Conservation (phyloP, 2,113 vertebrate genomes). For the Grantiella picta region DNA sequence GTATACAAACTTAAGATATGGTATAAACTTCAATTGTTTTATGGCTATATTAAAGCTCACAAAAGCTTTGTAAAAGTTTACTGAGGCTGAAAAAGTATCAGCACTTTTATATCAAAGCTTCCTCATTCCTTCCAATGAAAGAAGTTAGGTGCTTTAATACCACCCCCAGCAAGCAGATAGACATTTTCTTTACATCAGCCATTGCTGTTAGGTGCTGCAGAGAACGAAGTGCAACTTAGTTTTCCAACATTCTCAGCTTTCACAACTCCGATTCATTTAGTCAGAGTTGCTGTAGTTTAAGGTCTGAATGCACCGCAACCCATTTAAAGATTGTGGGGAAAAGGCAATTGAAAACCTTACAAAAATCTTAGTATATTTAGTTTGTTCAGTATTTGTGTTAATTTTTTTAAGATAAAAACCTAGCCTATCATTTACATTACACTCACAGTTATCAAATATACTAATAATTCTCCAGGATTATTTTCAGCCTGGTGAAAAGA, state of each 20-base stretch:
- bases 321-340: background rate
- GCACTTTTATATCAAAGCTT: background rate
- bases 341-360: background rate
- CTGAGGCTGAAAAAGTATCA: background rate
- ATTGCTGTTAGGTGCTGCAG: background rate
- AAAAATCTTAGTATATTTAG: background rate
- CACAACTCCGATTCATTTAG: background rate
- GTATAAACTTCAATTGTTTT: background rate
- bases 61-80: background rate
- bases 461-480: background rate
- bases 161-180: background rate
- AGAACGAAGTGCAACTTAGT: background rate
- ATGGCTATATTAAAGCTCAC: background rate
- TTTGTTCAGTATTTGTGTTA: background rate
- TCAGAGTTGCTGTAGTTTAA: background rate
- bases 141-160: background rate
- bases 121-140: background rate
- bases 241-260: background rate
- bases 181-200: background rate
- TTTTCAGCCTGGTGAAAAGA: background rate
- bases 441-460: background rate
- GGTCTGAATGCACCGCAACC: background rate
- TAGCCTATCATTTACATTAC: background rate
- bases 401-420: background rate
- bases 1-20: background rate